Conservation (phyloP, 2,888 invertebrate species). For the Melangyna quadrimaculata region DNA sequence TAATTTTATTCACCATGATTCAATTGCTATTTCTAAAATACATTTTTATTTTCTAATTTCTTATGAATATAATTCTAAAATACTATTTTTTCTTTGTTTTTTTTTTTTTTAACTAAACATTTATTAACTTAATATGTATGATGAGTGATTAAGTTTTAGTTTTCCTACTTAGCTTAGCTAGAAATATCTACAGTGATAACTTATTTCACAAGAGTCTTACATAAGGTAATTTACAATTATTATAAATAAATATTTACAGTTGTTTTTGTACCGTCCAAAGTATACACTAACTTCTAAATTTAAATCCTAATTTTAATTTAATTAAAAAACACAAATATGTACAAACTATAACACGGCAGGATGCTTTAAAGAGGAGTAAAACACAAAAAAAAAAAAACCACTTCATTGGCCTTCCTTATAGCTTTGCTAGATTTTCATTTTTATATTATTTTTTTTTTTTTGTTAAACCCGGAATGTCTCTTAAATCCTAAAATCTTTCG, state of each 20-base stretch:
- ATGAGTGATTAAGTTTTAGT: too few relatives aligned
- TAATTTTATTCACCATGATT: constrained; percentile 7
- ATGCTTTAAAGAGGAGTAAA: constrained; percentile 44
- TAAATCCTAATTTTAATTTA: background rate
- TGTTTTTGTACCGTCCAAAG: background rate
- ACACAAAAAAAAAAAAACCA: constrained; percentile 48
- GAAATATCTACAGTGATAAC: constrained; percentile 26
- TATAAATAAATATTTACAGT: background rate
- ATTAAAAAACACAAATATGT: constrained; percentile 1
- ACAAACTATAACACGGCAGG: constrained; percentile 51
- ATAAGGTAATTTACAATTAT: background rate
- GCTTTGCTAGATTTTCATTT: background rate
- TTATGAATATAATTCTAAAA: background rate
- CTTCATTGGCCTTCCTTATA: background rate
- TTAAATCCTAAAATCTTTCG: constrained; percentile 56
- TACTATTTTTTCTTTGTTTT: background rate
- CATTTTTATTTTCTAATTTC: background rate
- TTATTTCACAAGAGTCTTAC: too few relatives aligned
- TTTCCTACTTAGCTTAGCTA: constrained; percentile 36
- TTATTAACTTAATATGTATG: too few relatives aligned
- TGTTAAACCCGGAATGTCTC: constrained; percentile 1
- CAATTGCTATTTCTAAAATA: constrained; percentile 1
- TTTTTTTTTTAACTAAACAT: background rate
- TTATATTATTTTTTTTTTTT: background rate
- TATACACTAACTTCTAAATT: background rate